Evolutionary conservation across 2,113 vertebrate species (phyloP).

Genomic region (Chinchilla lanigera): DNA sequence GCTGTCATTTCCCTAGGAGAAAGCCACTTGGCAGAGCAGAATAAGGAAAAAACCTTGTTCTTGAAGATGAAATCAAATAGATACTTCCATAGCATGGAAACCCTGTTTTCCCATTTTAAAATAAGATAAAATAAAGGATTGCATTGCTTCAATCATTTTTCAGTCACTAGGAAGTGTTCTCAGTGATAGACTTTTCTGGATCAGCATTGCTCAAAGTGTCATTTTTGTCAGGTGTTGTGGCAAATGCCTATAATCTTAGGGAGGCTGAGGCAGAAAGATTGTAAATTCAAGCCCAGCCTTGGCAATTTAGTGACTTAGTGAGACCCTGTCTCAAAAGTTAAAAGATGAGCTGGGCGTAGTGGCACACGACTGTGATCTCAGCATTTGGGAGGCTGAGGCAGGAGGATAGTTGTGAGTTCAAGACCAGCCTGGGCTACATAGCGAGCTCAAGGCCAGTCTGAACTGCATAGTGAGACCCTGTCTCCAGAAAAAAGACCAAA

Average conservation of each 20-base stretch:
- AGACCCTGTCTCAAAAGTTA: background rate
- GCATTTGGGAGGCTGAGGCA: no score
- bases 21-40: background rate
- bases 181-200: background rate
- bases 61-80: background rate
- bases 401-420: no score
- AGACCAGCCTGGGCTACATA: no score
- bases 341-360: background rate
- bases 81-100: background rate
- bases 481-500: background rate
- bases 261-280: background rate
- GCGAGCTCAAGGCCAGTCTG: no score
- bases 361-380: no score
- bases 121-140: background rate
- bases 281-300: background rate
- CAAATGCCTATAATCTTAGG: background rate
- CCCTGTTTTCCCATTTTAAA: background rate
- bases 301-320: background rate
- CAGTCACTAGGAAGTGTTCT: background rate
- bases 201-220: background rate
- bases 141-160: background rate
- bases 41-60: background rate
- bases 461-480: background rate
- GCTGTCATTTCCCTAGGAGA: background rate
- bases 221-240: background rate